Evolutionary conservation across 30 jellyfish, hydroid and myxozoan genomes (phyloP).

Genomic region (Cassiopea andromeda): DNA sequence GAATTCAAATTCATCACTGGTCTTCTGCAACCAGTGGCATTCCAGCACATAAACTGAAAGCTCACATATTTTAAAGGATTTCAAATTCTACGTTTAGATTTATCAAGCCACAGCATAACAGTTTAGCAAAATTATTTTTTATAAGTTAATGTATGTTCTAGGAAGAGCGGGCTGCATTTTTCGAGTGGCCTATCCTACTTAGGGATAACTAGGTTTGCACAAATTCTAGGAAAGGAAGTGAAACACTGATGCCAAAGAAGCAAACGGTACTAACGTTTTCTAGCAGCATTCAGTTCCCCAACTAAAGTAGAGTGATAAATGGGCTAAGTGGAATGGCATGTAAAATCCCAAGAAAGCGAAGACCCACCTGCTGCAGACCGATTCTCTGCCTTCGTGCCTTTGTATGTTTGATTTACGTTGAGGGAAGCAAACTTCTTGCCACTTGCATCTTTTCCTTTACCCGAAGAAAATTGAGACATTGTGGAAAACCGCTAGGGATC

Average conservation of each 20-base stretch:
- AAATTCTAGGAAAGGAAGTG: not conserved
- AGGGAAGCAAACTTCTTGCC: slow-evolving; percentile 92
- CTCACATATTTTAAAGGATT: not conserved
- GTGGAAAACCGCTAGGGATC: slow-evolving; percentile 75
- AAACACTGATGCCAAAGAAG: not conserved
- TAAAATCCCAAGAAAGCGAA: not conserved
- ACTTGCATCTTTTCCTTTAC: slow-evolving; percentile 91
- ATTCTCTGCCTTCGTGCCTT: slow-evolving; percentile 90
- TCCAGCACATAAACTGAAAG: not conserved
- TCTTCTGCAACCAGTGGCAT: not conserved
- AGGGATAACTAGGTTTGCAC: not conserved
- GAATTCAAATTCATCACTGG: not conserved
- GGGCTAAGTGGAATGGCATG: not conserved
- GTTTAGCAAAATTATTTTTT: too few relatives aligned
- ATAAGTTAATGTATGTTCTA: too few relatives aligned
- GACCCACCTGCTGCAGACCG: slow-evolving; percentile 95
- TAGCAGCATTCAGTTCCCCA: not conserved
- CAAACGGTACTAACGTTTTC: not conserved
- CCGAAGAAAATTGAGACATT: slow-evolving; percentile 94
- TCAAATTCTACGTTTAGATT: too few relatives aligned
- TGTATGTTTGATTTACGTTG: slow-evolving; percentile 91
- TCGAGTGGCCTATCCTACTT: not conserved
- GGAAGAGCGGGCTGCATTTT: not conserved
- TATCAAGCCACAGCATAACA: too few relatives aligned
- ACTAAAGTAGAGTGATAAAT: not conserved